These are phyloP conservation scores for Agapornis roseicollis DNA, from an alignment of 2,113 vertebrate species.

Conservation along the genomic window DNA sequence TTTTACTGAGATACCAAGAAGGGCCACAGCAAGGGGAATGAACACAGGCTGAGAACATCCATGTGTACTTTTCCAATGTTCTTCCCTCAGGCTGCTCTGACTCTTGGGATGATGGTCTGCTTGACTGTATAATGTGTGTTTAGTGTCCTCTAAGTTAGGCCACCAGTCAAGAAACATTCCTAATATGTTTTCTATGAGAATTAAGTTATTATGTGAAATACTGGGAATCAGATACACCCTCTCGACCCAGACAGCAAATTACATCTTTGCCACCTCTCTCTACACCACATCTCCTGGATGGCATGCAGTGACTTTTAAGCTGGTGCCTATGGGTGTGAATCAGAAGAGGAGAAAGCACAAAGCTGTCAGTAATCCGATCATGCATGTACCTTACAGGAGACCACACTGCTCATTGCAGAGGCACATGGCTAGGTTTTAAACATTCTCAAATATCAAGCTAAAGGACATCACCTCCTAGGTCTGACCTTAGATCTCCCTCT, in stretches of 20 bases:
- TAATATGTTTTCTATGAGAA: neutral
- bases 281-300: neutral
- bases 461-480: slow-evolving; percentile 25
- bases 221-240: neutral
- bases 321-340: neutral
- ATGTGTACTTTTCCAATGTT: neutral
- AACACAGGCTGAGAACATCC: neutral
- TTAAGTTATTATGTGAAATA: neutral
- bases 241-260: neutral
- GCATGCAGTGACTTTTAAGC: neutral
- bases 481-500: slow-evolving; percentile 9
- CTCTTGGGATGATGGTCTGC: neutral
- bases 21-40: neutral
- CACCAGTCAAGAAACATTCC: neutral
- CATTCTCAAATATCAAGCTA: slow-evolving; percentile 20
- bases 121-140: neutral
- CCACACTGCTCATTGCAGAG: neutral
- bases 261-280: neutral
- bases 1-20: neutral
- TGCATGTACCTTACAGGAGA: neutral
- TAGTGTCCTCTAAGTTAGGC: neutral
- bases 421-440: slow-evolving; percentile 37
- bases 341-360: slow-evolving; percentile 3
- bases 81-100: neutral
- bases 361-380: neutral